Evolutionary conservation across 30 jellyfish, hydroid and myxozoan species (phyloP), one percentile per base, ranked within the genome.

Genomic region (Cassiopea andromeda): DNA sequence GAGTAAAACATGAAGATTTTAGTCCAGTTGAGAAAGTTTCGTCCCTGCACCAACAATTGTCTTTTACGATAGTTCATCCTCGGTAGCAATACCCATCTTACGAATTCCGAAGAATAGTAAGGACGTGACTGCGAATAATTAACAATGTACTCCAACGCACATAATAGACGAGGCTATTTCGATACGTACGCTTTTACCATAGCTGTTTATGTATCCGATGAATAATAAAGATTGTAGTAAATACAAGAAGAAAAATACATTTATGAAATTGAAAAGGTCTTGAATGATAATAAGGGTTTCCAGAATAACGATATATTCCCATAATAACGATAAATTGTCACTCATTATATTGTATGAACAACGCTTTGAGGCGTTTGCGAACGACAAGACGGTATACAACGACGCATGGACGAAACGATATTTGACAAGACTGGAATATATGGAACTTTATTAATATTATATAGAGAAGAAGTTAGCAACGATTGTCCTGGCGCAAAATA

Each of bases 401-500:
- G 64, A 50, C 64, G 64, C 64, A 50, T 50, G 64, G 64, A 50
- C 64, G 64, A 50, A 50, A 50, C 64, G 64, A 50, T 50, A 50
- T 50, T 50, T 50, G 64, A 50, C 5, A 50, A 50, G 64, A 50
- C 64, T 50, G 64, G 64, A 50, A 50, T 50, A 50, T 50, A 9
- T 50, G 64, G 64, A 50, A 50, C 64, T 50, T 50, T 68, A 68
- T 68, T 68, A 16, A 68, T n/a, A 68, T 68, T 68, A 16, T 68
- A 6, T 68, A 68, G n/a, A 60, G 72, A 3, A 16, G 44, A 38
- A 68, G 77, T 38, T 68, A 38, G 14, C 44, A 68, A 38, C 5
- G 77, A 68, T 68, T 68, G 5, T 68, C 77, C 77, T 16, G 77
- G 77, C 46, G 77, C 77, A 14, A 16, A 68, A 68, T 68, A 68